Evolutionary conservation across 2,113 vertebrate genomes (phyloP).

Genomic region (Oxygymnocypris stewartii): DNA sequence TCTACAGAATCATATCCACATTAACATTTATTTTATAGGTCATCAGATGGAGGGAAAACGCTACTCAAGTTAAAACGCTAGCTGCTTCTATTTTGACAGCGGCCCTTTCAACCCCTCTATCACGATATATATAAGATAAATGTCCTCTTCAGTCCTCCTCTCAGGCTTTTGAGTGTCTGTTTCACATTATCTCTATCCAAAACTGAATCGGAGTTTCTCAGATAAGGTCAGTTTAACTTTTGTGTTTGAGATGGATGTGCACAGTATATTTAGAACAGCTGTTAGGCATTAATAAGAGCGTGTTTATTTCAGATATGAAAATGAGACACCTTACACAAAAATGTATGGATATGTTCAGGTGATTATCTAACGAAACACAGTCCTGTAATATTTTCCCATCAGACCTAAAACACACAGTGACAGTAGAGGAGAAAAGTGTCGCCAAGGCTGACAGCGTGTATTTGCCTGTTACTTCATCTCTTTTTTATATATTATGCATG

Average conservation of each 20-base stretch:
- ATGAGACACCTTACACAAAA: neutral
- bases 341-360: neutral
- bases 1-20: slow-evolving; percentile 1
- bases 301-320: neutral
- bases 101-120: slow-evolving; percentile 15
- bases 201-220: neutral
- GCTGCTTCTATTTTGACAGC: slow-evolving; percentile 33
- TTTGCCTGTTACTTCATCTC: neutral
- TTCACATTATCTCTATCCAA: slow-evolving; percentile 5
- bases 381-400: slow-evolving; percentile 6
- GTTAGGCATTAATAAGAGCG: neutral
- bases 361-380: neutral
- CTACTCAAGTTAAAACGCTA: neutral
- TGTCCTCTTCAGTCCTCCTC: slow-evolving; percentile 4
- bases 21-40: slow-evolving; percentile 18
- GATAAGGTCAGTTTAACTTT: slow-evolving; percentile 13
- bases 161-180: neutral
- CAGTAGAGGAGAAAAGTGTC: neutral
- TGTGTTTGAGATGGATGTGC: neutral
- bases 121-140: neutral
- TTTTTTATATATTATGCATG: neutral
- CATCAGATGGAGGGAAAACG: slow-evolving; percentile 8
- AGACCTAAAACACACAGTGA: slow-evolving; percentile 8
- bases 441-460: neutral
- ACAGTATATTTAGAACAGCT: neutral